Evolutionary conservation across 2,888 invertebrate species (phyloP).

Genomic region (Nephrotoma appendiculata): DNA sequence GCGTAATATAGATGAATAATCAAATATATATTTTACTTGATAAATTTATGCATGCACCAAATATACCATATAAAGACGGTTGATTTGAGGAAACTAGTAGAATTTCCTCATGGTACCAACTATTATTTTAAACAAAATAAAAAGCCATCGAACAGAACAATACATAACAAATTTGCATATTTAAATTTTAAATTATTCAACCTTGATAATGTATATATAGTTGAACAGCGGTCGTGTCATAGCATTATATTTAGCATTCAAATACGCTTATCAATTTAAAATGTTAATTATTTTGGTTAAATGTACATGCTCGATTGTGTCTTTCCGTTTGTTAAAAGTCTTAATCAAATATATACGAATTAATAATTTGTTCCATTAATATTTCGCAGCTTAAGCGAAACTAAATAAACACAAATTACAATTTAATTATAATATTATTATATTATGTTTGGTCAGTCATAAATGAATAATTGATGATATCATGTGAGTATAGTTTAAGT

Average conservation of each 20-base stretch:
- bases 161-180: background rate
- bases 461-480: background rate
- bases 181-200: background rate
- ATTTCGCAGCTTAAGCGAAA: background rate
- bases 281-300: background rate
- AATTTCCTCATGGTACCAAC: background rate
- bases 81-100: background rate
- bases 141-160: background rate
- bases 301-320: background rate
- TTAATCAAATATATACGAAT: background rate
- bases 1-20: background rate
- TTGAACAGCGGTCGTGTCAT: background rate
- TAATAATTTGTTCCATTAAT: background rate
- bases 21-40: background rate
- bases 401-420: background rate
- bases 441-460: background rate
- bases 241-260: background rate
- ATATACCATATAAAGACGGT: background rate
- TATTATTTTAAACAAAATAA: background rate
- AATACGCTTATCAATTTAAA: background rate
- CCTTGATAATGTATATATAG: background rate
- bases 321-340: background rate
- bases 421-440: background rate
- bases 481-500: too few relatives aligned
- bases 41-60: background rate